Conservation (phyloP, 2,888 invertebrate genomes). For the Lithophane leautieri region DNA sequence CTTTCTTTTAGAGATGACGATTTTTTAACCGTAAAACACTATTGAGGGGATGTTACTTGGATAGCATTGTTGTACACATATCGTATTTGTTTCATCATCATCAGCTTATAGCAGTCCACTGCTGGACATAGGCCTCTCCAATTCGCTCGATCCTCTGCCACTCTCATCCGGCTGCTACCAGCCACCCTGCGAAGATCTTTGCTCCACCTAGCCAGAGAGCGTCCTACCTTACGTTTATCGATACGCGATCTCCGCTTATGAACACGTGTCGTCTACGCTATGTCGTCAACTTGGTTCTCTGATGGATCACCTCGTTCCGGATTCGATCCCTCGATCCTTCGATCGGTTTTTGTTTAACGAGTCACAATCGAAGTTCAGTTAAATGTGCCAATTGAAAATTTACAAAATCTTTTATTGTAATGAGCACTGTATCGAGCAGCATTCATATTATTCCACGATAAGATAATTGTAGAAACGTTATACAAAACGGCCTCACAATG, state of each 20-base stretch:
- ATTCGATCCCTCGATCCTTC: no score
- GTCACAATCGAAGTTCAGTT: neutral
- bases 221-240: no score
- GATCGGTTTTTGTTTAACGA: neutral
- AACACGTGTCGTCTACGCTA: no score
- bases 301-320: no score
- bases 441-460: neutral
- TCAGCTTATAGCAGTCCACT: no score
- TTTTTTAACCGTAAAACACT: neutral
- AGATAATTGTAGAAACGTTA: slow-evolving; percentile 7
- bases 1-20: neutral
- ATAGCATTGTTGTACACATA: neutral
- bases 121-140: no score
- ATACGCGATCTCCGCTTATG: no score
- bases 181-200: no score
- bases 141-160: no score
- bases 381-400: slow-evolving; percentile 8
- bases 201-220: no score
- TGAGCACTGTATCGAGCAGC: neutral
- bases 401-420: slow-evolving; percentile 10
- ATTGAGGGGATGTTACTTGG: neutral
- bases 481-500: neutral
- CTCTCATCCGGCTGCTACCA: no score
- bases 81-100: neutral
- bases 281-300: no score